phyloP scores from a whole-genome alignment of 1,140 invertebrate genomes.

The Campoletis sonorensis region DNA sequence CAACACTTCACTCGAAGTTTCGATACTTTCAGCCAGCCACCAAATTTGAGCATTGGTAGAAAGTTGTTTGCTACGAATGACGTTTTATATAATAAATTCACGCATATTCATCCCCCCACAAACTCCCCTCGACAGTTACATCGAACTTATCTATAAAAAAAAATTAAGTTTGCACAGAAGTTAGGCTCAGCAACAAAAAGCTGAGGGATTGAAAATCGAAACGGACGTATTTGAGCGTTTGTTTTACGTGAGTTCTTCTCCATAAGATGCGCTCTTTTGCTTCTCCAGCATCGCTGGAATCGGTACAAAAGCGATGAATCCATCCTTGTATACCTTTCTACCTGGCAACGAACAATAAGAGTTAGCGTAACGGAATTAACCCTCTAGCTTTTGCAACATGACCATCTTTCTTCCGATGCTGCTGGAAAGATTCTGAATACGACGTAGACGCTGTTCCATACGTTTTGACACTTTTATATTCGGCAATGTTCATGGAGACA shows the following conservation, averaged over 20 bases:
- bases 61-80: background rate
- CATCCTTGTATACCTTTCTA: constrained; percentile 54
- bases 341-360: constrained; percentile 61
- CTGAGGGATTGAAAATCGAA: background rate
- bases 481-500: no score
- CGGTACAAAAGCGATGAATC: constrained; percentile 46
- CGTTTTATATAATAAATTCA: background rate
- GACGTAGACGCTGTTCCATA: no score
- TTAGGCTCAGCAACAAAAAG: background rate
- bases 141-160: background rate
- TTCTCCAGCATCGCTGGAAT: background rate
- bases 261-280: background rate
- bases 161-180: background rate
- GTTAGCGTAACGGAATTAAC: constrained; percentile 60
- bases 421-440: background rate
- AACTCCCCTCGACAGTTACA: background rate
- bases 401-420: background rate
- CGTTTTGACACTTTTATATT: no score
- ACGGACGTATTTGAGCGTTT: background rate
- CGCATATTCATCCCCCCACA: no score
- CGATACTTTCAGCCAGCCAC: background rate
- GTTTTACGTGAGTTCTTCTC: background rate
- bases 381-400: constrained; percentile 36
- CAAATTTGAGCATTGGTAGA: background rate
- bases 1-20: background rate